A percentile compares a stretch with the other conserved stretches of the same genome.
These are phyloP conservation scores for Myripristis jacobus DNA, from an alignment of 2,797 vertebrate species.

Conservation along the genomic window DNA sequence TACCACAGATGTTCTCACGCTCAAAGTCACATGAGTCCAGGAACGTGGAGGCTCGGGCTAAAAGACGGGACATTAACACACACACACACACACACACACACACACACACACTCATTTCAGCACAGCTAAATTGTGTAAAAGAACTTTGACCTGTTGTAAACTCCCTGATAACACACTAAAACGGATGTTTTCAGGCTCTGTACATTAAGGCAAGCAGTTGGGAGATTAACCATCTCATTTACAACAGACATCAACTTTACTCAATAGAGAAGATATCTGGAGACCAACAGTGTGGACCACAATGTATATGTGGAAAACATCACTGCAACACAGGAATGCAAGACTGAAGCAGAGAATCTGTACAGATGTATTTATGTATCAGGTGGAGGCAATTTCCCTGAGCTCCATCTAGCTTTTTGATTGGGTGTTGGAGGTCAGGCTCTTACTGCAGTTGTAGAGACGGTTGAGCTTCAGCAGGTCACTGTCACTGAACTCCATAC, in stretches of 20 bases:
- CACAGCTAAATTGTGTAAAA: constrained; percentile 1
- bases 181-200: neutral
- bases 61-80: constrained; percentile 31
- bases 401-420: too few species aligned
- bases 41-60: constrained; percentile 85
- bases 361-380: neutral
- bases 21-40: constrained; percentile 95
- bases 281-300: too few species aligned
- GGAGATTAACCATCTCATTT: neutral
- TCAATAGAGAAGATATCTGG: neutral
- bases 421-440: neutral
- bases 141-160: constrained; percentile 65
- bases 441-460: constrained; percentile 93
- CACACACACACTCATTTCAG: constrained; percentile 15
- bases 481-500: constrained; percentile 94
- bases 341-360: too few species aligned
- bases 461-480: constrained; percentile 90
- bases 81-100: neutral
- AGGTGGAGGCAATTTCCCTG: neutral
- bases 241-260: neutral
- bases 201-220: neutral
- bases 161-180: neutral
- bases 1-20: constrained; percentile 91
- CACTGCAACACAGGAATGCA: too few species aligned
- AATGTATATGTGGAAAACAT: too few species aligned